These are phyloP conservation scores for Psammodynastes pulverulentus DNA, from an alignment of 2,113 vertebrate genomes.

Conservation along the genomic window DNA sequence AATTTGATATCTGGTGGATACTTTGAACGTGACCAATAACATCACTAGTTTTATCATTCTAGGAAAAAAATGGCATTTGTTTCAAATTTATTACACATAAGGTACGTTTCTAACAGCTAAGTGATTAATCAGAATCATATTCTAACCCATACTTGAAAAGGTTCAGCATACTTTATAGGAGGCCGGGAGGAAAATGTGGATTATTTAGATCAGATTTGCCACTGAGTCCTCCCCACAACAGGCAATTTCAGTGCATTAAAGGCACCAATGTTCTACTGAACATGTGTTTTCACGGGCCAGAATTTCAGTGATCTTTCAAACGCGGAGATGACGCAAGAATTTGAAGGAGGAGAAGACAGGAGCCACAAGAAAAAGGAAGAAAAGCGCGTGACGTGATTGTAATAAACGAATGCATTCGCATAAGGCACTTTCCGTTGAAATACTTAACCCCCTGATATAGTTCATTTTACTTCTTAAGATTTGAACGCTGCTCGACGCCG, in stretches of 20 bases:
- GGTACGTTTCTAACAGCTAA: background rate
- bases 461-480: background rate
- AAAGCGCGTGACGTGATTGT: too few species aligned
- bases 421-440: background rate
- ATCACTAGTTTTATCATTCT: background rate
- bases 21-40: background rate
- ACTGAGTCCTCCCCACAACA: background rate
- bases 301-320: background rate
- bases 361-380: background rate
- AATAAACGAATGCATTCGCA: background rate
- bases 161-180: background rate
- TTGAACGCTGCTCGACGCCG: background rate
- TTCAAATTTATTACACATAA: background rate
- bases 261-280: background rate
- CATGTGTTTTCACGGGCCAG: background rate
- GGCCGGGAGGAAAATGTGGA: background rate
- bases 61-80: background rate
- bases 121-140: background rate
- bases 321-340: background rate
- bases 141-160: background rate
- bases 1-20: background rate
- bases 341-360: background rate
- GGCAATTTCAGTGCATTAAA: background rate
- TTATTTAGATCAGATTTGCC: background rate
- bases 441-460: background rate